Conservation (phyloP, 2,113 vertebrate genomes). For the Phrynosoma platyrhinos region DNA sequence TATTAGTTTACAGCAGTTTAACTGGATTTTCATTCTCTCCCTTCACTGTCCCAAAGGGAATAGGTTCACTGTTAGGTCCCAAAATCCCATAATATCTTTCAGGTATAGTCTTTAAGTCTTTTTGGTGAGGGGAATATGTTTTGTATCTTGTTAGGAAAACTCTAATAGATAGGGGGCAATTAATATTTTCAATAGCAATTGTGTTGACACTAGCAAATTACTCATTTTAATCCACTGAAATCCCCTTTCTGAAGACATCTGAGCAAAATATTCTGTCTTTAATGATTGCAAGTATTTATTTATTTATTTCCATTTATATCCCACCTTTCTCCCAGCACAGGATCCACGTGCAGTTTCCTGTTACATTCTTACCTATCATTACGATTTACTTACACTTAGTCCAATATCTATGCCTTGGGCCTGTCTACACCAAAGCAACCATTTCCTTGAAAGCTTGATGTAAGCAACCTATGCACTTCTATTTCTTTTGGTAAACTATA, state of each 20-base stretch:
- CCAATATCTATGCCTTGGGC: not conserved
- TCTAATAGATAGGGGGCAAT: not conserved
- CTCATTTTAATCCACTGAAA: not conserved
- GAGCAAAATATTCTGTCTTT: too few relatives aligned
- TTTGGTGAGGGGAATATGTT: not conserved
- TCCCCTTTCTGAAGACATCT: not conserved
- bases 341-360: too few relatives aligned
- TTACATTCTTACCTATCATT: not conserved
- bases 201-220: not conserved
- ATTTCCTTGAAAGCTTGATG: not conserved
- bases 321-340: too few relatives aligned
- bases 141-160: not conserved
- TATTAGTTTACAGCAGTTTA: not conserved
- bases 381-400: not conserved
- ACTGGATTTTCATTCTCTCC: too few relatives aligned
- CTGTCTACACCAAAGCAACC: not conserved
- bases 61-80: not conserved
- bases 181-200: not conserved
- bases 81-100: not conserved
- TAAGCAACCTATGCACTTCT: not conserved
- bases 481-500: not conserved
- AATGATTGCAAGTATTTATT: too few relatives aligned
- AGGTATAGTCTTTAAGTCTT: not conserved
- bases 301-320: too few relatives aligned
- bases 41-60: too few relatives aligned